Conservation (phyloP, 1,140 invertebrate species). For the Psix sp. region DNA sequence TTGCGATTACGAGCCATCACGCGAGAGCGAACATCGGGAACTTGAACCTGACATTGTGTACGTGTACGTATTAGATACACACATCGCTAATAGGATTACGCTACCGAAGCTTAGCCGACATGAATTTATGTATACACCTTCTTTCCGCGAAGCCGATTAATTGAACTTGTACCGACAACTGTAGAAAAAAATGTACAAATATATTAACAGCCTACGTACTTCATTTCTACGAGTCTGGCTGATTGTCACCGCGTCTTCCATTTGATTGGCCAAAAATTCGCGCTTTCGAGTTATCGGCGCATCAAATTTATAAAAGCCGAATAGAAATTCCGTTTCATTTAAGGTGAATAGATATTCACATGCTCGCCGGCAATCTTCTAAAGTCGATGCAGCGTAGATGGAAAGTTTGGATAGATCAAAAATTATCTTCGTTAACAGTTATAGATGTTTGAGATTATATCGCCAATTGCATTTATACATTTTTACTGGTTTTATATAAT, state of each 20-base stretch:
- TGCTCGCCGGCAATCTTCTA: too few relatives aligned
- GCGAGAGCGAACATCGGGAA: slow-evolving; percentile 59
- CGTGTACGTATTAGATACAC: slow-evolving; percentile 27
- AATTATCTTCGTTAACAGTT: slow-evolving; percentile 5
- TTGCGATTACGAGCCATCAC: slow-evolving; percentile 62
- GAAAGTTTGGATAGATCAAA: slow-evolving; percentile 16
- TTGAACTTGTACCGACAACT: slow-evolving; percentile 42
- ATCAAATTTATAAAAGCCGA: neutral
- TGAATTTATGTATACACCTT: slow-evolving; percentile 56
- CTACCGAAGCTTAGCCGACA: slow-evolving; percentile 53
- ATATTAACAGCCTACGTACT: too few relatives aligned
- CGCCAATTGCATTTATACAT: neutral
- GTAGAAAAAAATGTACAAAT: slow-evolving; percentile 38
- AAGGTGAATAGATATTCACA: slow-evolving; percentile 17
- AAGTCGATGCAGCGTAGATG: slow-evolving; percentile 9
- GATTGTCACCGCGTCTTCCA: neutral
- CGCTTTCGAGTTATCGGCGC: too few relatives aligned
- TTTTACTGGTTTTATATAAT: slow-evolving; percentile 6
- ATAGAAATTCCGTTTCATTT: slow-evolving; percentile 1
- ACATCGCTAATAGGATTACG: slow-evolving; percentile 55
- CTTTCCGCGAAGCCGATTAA: slow-evolving; percentile 50
- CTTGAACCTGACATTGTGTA: slow-evolving; percentile 43
- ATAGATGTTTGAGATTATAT: slow-evolving; percentile 5
- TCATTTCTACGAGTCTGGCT: slow-evolving; percentile 3
- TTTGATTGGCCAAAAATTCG: neutral